Percentiles rank a stretch among this genome's conserved stretches.
These are phyloP conservation scores for Pseudocheirus occidentalis DNA, from an alignment of 2,797 vertebrate species.

Conservation along the genomic window DNA sequence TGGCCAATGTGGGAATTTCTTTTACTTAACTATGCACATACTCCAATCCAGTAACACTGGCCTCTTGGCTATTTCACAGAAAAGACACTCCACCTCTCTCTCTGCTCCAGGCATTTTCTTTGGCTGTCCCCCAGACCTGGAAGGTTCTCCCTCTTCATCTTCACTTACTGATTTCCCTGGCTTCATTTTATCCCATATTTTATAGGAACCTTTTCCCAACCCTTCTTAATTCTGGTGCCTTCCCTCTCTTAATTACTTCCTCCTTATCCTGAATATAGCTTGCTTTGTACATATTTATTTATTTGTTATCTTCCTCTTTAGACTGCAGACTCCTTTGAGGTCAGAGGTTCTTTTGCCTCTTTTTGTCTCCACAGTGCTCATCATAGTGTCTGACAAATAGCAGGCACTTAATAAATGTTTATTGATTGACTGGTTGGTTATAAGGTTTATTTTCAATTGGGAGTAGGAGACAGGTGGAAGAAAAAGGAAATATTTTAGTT, in stretches of 20 bases:
- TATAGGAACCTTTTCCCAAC: not conserved
- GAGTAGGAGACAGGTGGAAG: not conserved
- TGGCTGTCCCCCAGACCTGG: not conserved
- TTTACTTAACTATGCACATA: not conserved
- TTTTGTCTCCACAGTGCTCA: not conserved
- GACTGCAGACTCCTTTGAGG: not conserved
- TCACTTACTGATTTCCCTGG: not conserved
- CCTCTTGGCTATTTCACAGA: not conserved
- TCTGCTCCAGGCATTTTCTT: not conserved
- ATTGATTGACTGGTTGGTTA: not conserved
- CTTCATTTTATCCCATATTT: not conserved
- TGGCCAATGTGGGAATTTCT: not conserved
- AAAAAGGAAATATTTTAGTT: not conserved
- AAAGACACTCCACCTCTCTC: not conserved
- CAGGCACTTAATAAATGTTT: not conserved
- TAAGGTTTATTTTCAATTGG: not conserved
- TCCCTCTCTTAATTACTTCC: not conserved
- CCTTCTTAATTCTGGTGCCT: not conserved
- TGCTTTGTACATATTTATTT: not conserved
- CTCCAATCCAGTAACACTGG: not conserved
- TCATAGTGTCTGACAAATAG: not conserved
- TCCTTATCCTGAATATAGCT: not conserved
- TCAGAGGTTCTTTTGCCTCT: not conserved
- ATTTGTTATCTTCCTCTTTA: not conserved
- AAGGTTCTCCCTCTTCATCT: not conserved